A percentile compares a stretch with the other conserved stretches of the same genome.
phyloP scores from a whole-genome alignment of 30 jellyfish, hydroid and myxozoan species.

The Sanderia malayensis region DNA sequence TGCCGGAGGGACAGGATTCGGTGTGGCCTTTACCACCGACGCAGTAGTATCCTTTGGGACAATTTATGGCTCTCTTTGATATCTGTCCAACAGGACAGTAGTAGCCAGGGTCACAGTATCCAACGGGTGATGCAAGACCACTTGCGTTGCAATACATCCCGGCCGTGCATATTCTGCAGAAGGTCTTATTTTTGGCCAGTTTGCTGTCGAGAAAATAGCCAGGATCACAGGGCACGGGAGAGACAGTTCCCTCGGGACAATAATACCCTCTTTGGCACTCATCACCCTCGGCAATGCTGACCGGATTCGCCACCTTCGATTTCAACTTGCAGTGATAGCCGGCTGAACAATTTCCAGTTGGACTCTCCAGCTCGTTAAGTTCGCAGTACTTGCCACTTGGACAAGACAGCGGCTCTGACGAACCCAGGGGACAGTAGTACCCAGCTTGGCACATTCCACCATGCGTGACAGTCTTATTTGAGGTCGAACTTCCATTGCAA shows the following conservation, averaged over 20 bases:
- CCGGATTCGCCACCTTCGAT: conserved; percentile 71
- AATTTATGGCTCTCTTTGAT: conserved; percentile 62
- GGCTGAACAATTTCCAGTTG: conserved; percentile 94
- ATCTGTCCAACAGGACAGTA: conserved; percentile 91
- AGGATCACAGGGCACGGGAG: conserved; percentile 72
- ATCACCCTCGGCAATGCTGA: conserved; percentile 50
- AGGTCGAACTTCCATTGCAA: conserved; percentile 84
- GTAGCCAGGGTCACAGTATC: conserved; percentile 92
- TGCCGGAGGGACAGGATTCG: conserved; percentile 91
- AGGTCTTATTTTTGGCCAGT: conserved; percentile 50
- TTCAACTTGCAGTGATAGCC: conserved; percentile 80
- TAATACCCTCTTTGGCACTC: conserved; percentile 86
- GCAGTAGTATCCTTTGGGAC: conserved; percentile 86
- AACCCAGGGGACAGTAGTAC: conserved; percentile 85
- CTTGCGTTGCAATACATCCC: conserved; percentile 91
- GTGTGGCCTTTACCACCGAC: conserved; percentile 89
- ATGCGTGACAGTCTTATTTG: conserved; percentile 67
- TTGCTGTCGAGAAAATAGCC: conserved; percentile 83
- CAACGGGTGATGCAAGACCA: conserved; percentile 82
- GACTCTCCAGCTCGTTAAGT: conserved; percentile 58
- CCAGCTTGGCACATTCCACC: conserved; percentile 96
- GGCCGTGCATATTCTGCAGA: conserved; percentile 82
- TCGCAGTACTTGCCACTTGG: conserved; percentile 87
- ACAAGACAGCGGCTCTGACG: conserved; percentile 77
- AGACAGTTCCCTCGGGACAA: conserved; percentile 79